Conservation (phyloP, 2,113 vertebrate genomes). For the Psephotus haematonotus region DNA sequence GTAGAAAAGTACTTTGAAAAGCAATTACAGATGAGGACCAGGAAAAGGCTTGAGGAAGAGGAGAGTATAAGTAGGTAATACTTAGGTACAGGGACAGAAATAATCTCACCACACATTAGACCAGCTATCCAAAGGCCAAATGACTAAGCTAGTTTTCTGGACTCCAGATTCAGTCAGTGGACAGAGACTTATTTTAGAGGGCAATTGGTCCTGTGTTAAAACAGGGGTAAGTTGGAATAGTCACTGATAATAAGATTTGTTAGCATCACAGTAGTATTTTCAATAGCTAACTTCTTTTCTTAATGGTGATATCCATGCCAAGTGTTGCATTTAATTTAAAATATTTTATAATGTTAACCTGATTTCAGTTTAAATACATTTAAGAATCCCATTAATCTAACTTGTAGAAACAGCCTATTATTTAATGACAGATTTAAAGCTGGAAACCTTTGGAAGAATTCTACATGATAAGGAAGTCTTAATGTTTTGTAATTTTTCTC, state of each 20-base stretch:
- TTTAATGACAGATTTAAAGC: background rate
- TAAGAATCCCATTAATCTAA: conserved; percentile 6
- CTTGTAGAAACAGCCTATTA: background rate
- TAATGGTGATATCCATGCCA: background rate
- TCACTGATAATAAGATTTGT: background rate
- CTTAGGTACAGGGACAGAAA: background rate
- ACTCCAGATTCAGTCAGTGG: background rate
- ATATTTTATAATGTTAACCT: background rate
- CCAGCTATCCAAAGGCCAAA: background rate
- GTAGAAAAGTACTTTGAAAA: background rate
- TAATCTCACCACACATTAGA: background rate
- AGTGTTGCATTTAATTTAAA: conserved; percentile 43
- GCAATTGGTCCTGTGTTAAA: background rate
- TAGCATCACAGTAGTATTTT: background rate
- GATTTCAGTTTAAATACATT: conserved; percentile 35
- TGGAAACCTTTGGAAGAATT: background rate
- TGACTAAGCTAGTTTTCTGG: background rate
- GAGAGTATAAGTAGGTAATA: background rate
- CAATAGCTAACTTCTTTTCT: background rate
- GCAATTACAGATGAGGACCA: background rate
- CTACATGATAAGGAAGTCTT: background rate
- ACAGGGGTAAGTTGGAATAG: background rate
- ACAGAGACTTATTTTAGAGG: background rate
- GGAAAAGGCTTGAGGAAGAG: background rate
- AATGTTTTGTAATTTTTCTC: background rate